A percentile compares a stretch with the other conserved stretches of the same genome.
These are phyloP conservation scores for Drosophila arawakana DNA, from an alignment of 1,140 invertebrate species.

Conservation along the genomic window DNA sequence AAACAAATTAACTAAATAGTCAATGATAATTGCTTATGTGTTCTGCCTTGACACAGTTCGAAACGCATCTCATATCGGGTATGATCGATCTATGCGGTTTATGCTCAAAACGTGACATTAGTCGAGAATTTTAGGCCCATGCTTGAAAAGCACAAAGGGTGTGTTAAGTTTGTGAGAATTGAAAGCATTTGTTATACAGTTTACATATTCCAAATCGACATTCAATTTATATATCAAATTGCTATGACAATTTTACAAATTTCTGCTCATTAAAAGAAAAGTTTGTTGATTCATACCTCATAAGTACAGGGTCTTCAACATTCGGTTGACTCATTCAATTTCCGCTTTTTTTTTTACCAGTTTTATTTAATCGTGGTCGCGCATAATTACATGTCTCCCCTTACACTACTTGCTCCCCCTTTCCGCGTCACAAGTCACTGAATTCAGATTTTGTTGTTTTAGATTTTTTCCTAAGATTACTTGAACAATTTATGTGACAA, in stretches of 20 bases:
- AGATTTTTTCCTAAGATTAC: constrained; percentile 43
- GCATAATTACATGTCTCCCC: constrained; percentile 47
- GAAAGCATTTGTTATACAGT: too few relatives aligned
- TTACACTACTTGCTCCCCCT: not conserved
- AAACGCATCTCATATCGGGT: constrained; percentile 42
- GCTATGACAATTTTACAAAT: too few relatives aligned
- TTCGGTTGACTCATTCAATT: too few relatives aligned
- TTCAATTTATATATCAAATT: too few relatives aligned
- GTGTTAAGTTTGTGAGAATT: too few relatives aligned
- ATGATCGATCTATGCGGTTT: constrained; percentile 50
- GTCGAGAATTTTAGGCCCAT: constrained; percentile 41
- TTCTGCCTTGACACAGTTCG: constrained; percentile 60
- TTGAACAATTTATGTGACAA: constrained; percentile 38
- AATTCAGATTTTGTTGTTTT: constrained; percentile 50
- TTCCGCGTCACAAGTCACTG: constrained; percentile 41
- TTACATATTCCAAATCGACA: too few relatives aligned
- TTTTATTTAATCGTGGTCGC: constrained; percentile 23
- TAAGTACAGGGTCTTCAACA: too few relatives aligned
- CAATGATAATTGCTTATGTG: constrained; percentile 14
- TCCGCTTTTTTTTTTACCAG: too few relatives aligned
- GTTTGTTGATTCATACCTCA: too few relatives aligned
- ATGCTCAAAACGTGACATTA: constrained; percentile 74
- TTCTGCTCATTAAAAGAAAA: too few relatives aligned
- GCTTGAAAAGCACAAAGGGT: too few relatives aligned
- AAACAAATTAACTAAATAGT: constrained; percentile 31